Evolutionary conservation across 2,797 vertebrate genomes (phyloP).

Genomic region (Hippopotamyrus pictus): DNA sequence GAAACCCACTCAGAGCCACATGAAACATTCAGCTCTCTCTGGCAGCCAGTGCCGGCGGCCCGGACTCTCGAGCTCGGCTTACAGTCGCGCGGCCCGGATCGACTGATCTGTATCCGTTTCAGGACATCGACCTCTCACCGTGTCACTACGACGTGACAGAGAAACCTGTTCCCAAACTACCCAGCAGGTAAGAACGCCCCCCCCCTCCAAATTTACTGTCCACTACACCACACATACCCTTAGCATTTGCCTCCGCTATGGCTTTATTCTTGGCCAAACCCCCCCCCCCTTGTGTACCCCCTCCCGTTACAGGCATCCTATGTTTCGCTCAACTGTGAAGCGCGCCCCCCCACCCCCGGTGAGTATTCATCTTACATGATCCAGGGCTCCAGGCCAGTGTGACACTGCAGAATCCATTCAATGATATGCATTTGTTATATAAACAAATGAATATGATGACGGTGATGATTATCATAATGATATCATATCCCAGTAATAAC

Average conservation of each 20-base stretch:
- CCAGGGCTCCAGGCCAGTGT: not conserved
- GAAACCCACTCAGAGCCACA: not conserved
- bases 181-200: constrained; percentile 64
- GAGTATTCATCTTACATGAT: constrained; percentile 56
- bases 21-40: not conserved
- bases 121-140: constrained; percentile 58
- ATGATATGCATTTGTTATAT: constrained; percentile 2
- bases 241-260: not conserved
- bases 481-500: not conserved
- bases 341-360: constrained; percentile 70
- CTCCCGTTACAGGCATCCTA: constrained; percentile 56
- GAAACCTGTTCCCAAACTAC: constrained; percentile 55
- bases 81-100: not conserved
- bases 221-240: not conserved
- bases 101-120: constrained; percentile 20
- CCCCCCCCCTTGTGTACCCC: not conserved
- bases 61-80: not conserved
- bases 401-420: not conserved
- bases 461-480: not conserved
- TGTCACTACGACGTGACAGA: constrained; percentile 56
- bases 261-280: not conserved
- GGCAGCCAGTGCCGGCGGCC: not conserved
- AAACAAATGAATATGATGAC: constrained; percentile 10
- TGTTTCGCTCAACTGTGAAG: constrained; percentile 68
- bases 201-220: not conserved